These are phyloP conservation scores for Sericinus montela DNA, from an alignment of 2,888 invertebrate species.

Conservation along the genomic window DNA sequence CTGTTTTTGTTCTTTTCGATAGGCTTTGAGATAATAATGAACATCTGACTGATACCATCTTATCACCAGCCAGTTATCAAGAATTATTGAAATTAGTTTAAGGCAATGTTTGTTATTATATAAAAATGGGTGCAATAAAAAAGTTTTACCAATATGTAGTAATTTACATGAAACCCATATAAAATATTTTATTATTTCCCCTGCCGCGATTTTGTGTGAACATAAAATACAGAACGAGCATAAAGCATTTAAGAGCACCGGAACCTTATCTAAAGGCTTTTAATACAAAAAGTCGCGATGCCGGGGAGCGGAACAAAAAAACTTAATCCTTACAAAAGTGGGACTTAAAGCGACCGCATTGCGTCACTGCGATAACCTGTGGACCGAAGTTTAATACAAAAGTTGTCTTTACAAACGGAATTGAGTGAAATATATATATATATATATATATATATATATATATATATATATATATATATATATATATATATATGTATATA, in stretches of 20 bases:
- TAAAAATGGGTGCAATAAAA: no score
- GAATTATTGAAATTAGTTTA: no score
- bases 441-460: neutral
- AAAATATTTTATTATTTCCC: neutral
- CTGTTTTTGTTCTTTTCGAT: no score
- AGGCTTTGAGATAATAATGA: no score
- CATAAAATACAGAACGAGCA: slow-evolving; percentile 10
- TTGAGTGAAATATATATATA: slow-evolving; percentile 16
- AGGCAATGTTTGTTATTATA: no score
- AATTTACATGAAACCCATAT: no score
- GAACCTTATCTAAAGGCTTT: slow-evolving; percentile 20
- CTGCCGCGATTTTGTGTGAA: neutral
- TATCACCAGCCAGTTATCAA: no score
- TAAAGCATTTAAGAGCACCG: slow-evolving; percentile 18
- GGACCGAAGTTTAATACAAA: slow-evolving; percentile 22
- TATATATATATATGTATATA: no score
- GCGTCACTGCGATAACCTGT: slow-evolving; percentile 24
- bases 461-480: no score
- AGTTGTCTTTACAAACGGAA: slow-evolving; percentile 20
- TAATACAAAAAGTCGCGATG: slow-evolving; percentile 18
- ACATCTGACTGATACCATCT: no score
- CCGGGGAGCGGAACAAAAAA: slow-evolving; percentile 20
- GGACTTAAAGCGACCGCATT: slow-evolving; percentile 25
- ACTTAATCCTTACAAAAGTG: slow-evolving; percentile 24
- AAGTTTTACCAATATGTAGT: no score